Conservation (phyloP, 2,888 invertebrate genomes). For the Terebella lapidaria region DNA sequence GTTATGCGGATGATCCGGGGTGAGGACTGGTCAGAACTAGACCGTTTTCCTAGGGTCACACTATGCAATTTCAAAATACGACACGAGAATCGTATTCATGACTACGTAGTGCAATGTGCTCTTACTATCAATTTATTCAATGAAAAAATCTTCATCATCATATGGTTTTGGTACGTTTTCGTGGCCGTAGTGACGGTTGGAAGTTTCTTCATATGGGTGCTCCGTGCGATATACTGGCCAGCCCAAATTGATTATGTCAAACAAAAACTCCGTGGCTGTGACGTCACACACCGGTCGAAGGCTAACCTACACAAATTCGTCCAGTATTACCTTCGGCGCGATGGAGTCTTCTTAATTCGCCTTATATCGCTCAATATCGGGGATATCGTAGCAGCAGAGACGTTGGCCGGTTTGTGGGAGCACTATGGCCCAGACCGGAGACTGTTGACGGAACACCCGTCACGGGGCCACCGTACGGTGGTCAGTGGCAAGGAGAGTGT, state of each 20-base stretch:
- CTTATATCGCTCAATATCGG: slow-evolving; percentile 24
- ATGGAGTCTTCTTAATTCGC: slow-evolving; percentile 24
- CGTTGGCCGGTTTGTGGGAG: slow-evolving; percentile 23
- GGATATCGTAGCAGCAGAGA: slow-evolving; percentile 25
- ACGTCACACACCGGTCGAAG: slow-evolving; percentile 18
- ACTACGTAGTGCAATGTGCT: slow-evolving; percentile 53
- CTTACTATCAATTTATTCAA: slow-evolving; percentile 35
- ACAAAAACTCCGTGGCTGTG: slow-evolving; percentile 19
- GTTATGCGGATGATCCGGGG: slow-evolving; percentile 53
- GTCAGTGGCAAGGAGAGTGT: background rate
- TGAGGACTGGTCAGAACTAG: slow-evolving; percentile 43
- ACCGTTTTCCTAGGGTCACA: slow-evolving; percentile 49
- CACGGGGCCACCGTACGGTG: background rate
- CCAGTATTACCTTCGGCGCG: slow-evolving; percentile 24
- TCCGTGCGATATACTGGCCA: slow-evolving; percentile 27
- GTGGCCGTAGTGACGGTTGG: slow-evolving; percentile 51
- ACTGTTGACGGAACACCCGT: slow-evolving; percentile 1
- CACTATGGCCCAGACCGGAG: slow-evolving; percentile 24
- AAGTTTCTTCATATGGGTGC: slow-evolving; percentile 53
- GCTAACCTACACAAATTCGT: slow-evolving; percentile 20
- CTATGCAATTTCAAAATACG: slow-evolving; percentile 53
- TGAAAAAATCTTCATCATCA: slow-evolving; percentile 53
- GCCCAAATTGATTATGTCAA: slow-evolving; percentile 24
- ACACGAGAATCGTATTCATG: slow-evolving; percentile 50
- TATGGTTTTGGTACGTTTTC: slow-evolving; percentile 57